Percentiles rank a stretch among this genome's conserved stretches.
Evolutionary conservation across 1,140 invertebrate genomes (phyloP).

Genomic region (Pseudomyrmex pallidus): DNA sequence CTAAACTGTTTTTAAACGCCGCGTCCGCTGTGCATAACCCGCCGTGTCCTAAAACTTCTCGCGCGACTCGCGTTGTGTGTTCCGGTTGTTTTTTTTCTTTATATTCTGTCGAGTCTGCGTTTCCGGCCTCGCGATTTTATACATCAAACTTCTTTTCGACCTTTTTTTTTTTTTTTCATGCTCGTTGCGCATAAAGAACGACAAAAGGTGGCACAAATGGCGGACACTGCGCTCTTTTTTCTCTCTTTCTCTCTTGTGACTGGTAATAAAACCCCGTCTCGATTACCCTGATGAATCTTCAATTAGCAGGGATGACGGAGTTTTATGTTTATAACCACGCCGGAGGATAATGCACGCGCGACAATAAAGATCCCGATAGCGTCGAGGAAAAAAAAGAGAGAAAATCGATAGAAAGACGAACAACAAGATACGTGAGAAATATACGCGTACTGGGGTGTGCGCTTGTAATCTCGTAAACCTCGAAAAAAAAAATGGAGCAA

Average conservation of each 20-base stretch:
- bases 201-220: constrained; percentile 39
- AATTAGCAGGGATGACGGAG: constrained; percentile 69
- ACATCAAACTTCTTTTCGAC: background rate
- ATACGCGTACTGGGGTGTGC: constrained; percentile 6
- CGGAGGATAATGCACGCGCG: constrained; percentile 54
- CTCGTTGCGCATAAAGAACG: constrained; percentile 42
- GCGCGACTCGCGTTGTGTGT: background rate
- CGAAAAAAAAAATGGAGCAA: constrained; percentile 29
- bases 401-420: background rate
- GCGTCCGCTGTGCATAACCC: constrained; percentile 3
- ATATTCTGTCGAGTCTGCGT: constrained; percentile 38
- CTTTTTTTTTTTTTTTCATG: constrained; percentile 33
- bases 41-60: constrained; percentile 38
- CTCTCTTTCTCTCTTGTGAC: constrained; percentile 23
- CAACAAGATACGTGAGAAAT: background rate
- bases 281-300: constrained; percentile 78
- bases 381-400: background rate
- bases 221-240: background rate
- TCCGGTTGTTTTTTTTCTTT: background rate
- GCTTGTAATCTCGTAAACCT: constrained; percentile 48
- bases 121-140: constrained; percentile 51
- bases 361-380: constrained; percentile 72
- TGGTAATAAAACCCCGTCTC: constrained; percentile 69
- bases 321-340: constrained; percentile 71
- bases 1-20: constrained; percentile 60